These are phyloP conservation scores for Smittia sp. DNA, from an alignment of 2,888 invertebrate genomes.

Conservation along the genomic window DNA sequence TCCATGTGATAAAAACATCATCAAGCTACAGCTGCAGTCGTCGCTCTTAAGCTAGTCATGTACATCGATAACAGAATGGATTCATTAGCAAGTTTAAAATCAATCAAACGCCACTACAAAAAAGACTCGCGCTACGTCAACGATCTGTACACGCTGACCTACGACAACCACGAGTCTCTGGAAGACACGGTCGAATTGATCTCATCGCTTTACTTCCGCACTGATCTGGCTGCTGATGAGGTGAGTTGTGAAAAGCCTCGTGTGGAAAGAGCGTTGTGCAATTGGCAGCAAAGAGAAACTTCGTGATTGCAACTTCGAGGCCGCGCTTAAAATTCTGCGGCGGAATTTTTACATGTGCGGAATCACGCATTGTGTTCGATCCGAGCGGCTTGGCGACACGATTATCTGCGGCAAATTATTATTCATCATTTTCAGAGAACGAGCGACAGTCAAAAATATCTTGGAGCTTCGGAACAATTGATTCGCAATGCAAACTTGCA, in stretches of 20 bases:
- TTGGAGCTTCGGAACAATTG: slow-evolving; percentile 19
- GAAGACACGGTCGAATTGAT: slow-evolving; percentile 63
- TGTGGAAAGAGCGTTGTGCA: neutral
- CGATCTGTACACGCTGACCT: slow-evolving; percentile 82
- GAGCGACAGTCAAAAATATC: slow-evolving; percentile 14
- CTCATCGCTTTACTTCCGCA: slow-evolving; percentile 40
- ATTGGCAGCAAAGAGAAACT: too few relatives aligned
- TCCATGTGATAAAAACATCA: neutral
- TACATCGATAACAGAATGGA: slow-evolving; percentile 42
- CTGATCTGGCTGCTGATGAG: slow-evolving; percentile 33
- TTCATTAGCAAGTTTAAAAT: slow-evolving; percentile 58
- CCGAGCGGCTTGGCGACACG: neutral
- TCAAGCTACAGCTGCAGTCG: neutral
- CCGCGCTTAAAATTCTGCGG: too few relatives aligned
- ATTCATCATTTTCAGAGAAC: slow-evolving; percentile 24
- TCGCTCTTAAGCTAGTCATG: slow-evolving; percentile 32
- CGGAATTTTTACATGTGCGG: too few relatives aligned
- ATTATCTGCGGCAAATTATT: neutral
- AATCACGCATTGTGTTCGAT: too few relatives aligned
- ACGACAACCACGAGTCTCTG: slow-evolving; percentile 75
- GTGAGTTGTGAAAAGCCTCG: slow-evolving; percentile 2
- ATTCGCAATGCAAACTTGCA: slow-evolving; percentile 38
- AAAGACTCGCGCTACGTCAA: slow-evolving; percentile 80
- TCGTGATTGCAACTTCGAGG: too few relatives aligned
- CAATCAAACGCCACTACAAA: slow-evolving; percentile 74